Conservation (phyloP, 1,140 invertebrate species). For the Trissolcus basalis region DNA sequence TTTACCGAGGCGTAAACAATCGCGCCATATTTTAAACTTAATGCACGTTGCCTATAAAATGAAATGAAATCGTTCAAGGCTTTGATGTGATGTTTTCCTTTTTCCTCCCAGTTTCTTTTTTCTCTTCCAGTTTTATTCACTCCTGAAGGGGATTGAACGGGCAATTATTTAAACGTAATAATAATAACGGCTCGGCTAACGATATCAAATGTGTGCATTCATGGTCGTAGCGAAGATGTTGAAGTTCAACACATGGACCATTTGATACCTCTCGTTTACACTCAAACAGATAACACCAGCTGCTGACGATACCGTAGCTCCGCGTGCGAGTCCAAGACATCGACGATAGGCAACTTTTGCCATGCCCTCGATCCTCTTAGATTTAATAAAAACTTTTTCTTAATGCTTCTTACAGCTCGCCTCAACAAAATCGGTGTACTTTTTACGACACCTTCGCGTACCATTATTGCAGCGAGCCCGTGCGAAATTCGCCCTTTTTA, state of each 20-base stretch:
- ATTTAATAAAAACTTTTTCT: slow-evolving; percentile 67
- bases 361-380: slow-evolving; percentile 60
- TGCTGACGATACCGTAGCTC: slow-evolving; percentile 42
- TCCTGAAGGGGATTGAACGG: too few relatives aligned
- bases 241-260: slow-evolving; percentile 50
- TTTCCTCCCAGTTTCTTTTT: too few relatives aligned
- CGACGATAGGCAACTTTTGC: slow-evolving; percentile 63
- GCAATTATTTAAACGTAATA: too few relatives aligned
- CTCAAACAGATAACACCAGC: slow-evolving; percentile 52
- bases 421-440: slow-evolving; percentile 38
- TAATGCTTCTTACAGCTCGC: slow-evolving; percentile 31
- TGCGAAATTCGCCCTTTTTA: too few relatives aligned
- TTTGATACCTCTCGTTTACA: slow-evolving; percentile 46
- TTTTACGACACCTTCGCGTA: slow-evolving; percentile 27
- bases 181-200: too few relatives aligned
- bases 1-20: slow-evolving; percentile 30
- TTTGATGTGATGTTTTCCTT: too few relatives aligned
- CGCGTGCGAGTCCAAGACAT: slow-evolving; percentile 53
- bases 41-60: neutral
- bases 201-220: slow-evolving; percentile 2
- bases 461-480: neutral
- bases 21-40: neutral
- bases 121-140: too few relatives aligned
- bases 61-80: neutral
- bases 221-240: slow-evolving; percentile 27